phyloP scores from a whole-genome alignment of 2,888 invertebrate genomes.

The Griposia aprilina region DNA sequence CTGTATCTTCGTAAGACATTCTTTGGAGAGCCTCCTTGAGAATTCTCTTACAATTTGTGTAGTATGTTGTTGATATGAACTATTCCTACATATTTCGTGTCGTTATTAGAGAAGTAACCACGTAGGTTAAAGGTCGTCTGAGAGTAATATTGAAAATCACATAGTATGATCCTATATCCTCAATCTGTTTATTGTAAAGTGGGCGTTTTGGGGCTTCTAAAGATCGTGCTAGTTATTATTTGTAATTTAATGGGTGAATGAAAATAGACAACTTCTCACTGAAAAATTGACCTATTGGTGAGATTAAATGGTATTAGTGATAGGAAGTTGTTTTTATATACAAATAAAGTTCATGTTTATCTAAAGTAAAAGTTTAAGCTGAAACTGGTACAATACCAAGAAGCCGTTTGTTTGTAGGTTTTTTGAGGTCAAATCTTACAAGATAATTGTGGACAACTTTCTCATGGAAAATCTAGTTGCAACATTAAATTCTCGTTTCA shows the following conservation, averaged over 20 bases:
- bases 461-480: neutral
- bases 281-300: neutral
- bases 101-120: neutral
- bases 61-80: too few species aligned
- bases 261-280: neutral
- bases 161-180: neutral
- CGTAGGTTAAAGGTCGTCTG: neutral
- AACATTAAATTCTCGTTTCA: neutral
- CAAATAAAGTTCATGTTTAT: neutral
- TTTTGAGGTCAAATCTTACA: conserved; percentile 4
- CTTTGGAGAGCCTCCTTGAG: too few species aligned
- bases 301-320: neutral
- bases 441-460: neutral
- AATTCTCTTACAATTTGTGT: too few species aligned
- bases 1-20: too few species aligned
- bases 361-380: neutral
- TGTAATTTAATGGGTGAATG: neutral
- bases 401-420: neutral
- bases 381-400: neutral
- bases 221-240: neutral
- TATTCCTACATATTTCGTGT: neutral
- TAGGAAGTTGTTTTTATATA: neutral
- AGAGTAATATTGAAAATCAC: neutral
- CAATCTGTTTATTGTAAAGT: neutral
- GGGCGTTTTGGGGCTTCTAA: neutral